These are phyloP conservation scores for Channa striata DNA, from an alignment of 2,797 vertebrate genomes.

Conservation along the genomic window DNA sequence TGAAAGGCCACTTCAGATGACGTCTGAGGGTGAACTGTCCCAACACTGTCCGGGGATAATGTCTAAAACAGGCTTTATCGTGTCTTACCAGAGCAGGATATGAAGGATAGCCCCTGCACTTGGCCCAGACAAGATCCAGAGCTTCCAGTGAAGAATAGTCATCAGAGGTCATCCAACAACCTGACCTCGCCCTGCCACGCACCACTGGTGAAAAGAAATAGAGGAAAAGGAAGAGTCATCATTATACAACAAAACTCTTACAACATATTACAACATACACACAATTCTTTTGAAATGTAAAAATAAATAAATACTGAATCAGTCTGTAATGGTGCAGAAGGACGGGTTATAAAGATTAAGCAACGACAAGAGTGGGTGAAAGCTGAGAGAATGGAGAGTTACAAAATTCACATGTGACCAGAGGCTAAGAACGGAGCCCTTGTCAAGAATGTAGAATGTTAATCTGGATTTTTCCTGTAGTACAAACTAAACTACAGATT, in stretches of 20 bases:
- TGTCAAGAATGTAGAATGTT: too few relatives aligned
- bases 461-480: too few relatives aligned
- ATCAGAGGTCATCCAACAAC: conserved; percentile 95
- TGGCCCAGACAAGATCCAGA: conserved; percentile 98
- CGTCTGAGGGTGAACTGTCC: too few relatives aligned
- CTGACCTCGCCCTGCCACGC: conserved; percentile 88
- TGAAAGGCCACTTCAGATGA: too few relatives aligned
- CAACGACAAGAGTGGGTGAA: too few relatives aligned
- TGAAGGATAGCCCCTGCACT: conserved; percentile 97
- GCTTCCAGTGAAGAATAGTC: conserved; percentile 95
- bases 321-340: background rate
- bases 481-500: too few relatives aligned
- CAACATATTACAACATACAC: background rate
- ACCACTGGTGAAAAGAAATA: conserved; percentile 85
- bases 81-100: conserved; percentile 95
- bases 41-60: too few relatives aligned
- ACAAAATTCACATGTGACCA: background rate
- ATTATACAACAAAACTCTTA: background rate
- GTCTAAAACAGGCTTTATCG: too few relatives aligned
- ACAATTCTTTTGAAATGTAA: background rate
- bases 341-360: background rate
- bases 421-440: too few relatives aligned
- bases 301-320: background rate
- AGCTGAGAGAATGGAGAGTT: background rate
- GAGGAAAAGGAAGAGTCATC: conserved; percentile 20